Percentiles rank a stretch among this genome's conserved stretches.
These are phyloP conservation scores for Drosophila mayaguana DNA, from an alignment of 2,888 invertebrate species.

Conservation along the genomic window DNA sequence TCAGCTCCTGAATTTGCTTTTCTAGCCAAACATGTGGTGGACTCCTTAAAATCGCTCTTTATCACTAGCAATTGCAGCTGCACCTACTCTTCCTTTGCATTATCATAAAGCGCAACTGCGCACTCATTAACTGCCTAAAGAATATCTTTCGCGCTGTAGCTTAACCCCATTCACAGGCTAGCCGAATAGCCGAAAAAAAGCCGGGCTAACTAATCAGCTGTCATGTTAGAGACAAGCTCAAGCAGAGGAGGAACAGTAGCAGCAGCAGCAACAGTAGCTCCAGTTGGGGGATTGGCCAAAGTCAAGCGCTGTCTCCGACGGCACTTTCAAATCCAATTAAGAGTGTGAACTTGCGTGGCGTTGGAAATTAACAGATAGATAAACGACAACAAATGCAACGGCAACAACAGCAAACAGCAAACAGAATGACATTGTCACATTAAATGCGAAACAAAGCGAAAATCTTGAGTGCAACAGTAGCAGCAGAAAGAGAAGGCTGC, in stretches of 20 bases:
- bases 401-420: slow-evolving; percentile 4
- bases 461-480: slow-evolving; percentile 67
- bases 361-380: slow-evolving; percentile 74
- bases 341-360: slow-evolving; percentile 77
- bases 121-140: slow-evolving; percentile 36
- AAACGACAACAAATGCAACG: slow-evolving; percentile 43
- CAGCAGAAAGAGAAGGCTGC: slow-evolving; percentile 26
- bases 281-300: slow-evolving; percentile 29
- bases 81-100: slow-evolving; percentile 24
- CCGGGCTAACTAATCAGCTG: slow-evolving; percentile 67
- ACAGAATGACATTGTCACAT: slow-evolving; percentile 75
- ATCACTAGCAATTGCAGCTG: slow-evolving; percentile 10
- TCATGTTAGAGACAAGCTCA: slow-evolving; percentile 48
- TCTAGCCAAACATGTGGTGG: neutral
- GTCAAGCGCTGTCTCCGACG: slow-evolving; percentile 51
- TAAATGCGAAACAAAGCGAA: slow-evolving; percentile 71
- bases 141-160: slow-evolving; percentile 23
- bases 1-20: slow-evolving; percentile 6
- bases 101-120: slow-evolving; percentile 35
- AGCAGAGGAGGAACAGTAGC: neutral
- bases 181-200: slow-evolving; percentile 6
- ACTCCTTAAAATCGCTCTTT: neutral
- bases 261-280: too few relatives aligned
- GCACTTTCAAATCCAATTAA: slow-evolving; percentile 81
- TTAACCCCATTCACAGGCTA: slow-evolving; percentile 69